phyloP scores from a whole-genome alignment of 2,797 vertebrate species.

The Eulemur albifrons region DNA sequence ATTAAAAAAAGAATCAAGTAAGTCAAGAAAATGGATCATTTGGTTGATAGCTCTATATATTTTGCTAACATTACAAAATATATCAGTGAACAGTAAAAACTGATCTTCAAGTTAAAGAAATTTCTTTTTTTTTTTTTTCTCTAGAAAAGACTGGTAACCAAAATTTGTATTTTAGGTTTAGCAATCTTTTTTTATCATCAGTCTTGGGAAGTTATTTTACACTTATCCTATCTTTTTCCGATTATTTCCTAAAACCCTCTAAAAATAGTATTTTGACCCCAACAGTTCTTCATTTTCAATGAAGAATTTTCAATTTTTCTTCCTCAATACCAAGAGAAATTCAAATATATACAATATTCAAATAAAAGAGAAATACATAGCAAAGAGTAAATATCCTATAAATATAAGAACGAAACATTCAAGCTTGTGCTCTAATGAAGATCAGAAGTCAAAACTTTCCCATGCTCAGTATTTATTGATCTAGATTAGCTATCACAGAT shows the following conservation, averaged over 20 bases:
- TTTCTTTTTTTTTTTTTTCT: background rate
- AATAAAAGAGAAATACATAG: background rate
- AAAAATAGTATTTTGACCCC: slow-evolving; percentile 10
- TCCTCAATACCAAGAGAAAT: background rate
- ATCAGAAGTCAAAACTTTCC: background rate
- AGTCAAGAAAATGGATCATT: slow-evolving; percentile 28
- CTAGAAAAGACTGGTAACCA: background rate
- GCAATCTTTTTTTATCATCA: background rate
- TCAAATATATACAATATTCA: background rate
- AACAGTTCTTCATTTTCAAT: background rate
- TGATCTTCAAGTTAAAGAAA: slow-evolving; percentile 40
- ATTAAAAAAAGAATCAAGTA: slow-evolving; percentile 45
- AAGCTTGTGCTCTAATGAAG: background rate
- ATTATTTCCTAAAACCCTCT: background rate
- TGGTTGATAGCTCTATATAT: background rate
- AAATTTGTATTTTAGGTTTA: background rate
- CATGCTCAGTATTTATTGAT: background rate
- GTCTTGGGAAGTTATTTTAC: slow-evolving; percentile 17
- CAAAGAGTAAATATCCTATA: background rate
- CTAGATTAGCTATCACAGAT: background rate
- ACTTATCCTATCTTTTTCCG: background rate
- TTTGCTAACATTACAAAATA: background rate
- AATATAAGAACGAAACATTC: slow-evolving; percentile 26
- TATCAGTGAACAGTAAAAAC: background rate
- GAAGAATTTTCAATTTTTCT: background rate